Conservation (phyloP, 2,797 vertebrate genomes). For the Anabacerthia variegaticeps region DNA sequence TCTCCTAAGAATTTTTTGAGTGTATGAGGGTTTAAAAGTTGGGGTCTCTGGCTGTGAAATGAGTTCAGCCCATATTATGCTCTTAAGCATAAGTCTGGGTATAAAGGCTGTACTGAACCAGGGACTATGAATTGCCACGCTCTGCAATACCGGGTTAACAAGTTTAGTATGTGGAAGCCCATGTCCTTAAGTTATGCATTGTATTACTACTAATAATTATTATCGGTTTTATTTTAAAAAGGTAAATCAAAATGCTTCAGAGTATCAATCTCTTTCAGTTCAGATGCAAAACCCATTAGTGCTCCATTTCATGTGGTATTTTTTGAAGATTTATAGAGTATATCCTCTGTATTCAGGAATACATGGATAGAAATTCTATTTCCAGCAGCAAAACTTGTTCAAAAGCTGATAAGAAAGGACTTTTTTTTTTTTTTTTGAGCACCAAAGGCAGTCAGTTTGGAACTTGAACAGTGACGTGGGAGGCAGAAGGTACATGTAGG, state of each 20-base stretch:
- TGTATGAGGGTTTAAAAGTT: neutral
- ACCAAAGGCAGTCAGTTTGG: neutral
- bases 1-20: neutral
- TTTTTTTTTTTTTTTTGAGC: accelerated
- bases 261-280: neutral
- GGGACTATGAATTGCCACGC: accelerated
- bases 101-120: neutral
- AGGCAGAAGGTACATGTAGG: neutral
- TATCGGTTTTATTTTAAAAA: neutral
- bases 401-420: neutral
- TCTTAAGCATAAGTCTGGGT: neutral
- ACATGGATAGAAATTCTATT: neutral
- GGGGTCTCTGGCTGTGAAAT: neutral
- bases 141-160: neutral
- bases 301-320: neutral
- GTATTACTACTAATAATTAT: neutral
- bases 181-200: neutral
- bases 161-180: neutral
- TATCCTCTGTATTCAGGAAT: neutral
- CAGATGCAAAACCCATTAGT: neutral
- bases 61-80: neutral
- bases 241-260: neutral
- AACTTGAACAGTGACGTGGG: neutral
- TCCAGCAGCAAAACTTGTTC: neutral
- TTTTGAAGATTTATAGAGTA: neutral